These are phyloP conservation scores for Emydura subglobosa DNA, from an alignment of 2,113 vertebrate genomes.

Conservation along the genomic window DNA sequence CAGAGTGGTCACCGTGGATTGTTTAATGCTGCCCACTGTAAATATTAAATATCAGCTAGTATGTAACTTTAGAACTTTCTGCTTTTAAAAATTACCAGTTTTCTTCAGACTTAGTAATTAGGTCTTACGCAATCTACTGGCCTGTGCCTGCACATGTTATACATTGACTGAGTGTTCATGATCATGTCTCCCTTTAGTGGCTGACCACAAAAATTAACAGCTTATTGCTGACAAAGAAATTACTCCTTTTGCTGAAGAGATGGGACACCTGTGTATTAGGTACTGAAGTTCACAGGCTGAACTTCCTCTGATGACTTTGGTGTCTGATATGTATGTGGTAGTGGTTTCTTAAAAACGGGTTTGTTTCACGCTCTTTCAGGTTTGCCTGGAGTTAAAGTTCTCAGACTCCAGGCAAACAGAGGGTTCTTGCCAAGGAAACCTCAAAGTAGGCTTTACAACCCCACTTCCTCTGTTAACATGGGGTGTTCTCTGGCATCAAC, in stretches of 20 bases:
- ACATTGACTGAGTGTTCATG: neutral
- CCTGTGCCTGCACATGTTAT: neutral
- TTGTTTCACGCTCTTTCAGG: neutral
- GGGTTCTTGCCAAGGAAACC: neutral
- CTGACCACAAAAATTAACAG: neutral
- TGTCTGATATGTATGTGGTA: neutral
- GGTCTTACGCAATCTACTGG: neutral
- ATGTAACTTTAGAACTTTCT: neutral
- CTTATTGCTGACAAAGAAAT: neutral
- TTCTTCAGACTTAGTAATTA: neutral
- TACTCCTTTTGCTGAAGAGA: neutral
- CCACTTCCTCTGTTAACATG: accelerated
- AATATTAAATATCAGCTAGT: neutral
- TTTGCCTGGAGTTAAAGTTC: neutral
- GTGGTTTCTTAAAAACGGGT: neutral
- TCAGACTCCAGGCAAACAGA: neutral
- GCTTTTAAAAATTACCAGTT: neutral
- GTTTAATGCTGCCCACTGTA: neutral
- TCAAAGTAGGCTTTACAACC: neutral
- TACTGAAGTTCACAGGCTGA: conserved; percentile 33
- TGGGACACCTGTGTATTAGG: neutral
- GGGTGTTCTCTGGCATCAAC: neutral
- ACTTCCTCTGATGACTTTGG: conserved; percentile 4
- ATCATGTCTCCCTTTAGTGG: neutral
- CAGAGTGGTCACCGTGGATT: neutral